Evolutionary conservation across 2,113 vertebrate genomes (phyloP).

Genomic region (Etia nguti): DNA sequence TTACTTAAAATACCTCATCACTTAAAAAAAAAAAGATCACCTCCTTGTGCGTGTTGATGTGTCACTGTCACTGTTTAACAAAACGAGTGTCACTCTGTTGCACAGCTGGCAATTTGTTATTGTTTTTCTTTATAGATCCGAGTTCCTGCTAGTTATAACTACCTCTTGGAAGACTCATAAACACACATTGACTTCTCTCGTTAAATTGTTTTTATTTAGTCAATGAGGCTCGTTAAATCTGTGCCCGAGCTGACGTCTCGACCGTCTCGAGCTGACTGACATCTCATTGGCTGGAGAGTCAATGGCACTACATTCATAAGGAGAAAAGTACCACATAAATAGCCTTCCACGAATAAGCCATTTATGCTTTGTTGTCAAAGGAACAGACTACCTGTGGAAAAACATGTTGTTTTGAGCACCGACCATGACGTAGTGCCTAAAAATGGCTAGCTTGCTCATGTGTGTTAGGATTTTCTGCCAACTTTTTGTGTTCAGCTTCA

Average conservation of each 20-base stretch:
- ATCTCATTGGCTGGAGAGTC: background rate
- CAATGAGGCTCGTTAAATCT: background rate
- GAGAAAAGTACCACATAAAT: background rate
- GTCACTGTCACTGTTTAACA: background rate
- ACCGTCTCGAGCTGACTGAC: too few species aligned
- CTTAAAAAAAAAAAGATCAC: background rate
- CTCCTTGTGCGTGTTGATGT: background rate
- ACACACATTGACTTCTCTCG: background rate
- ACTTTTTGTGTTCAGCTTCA: background rate
- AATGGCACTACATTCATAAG: background rate
- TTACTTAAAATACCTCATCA: background rate
- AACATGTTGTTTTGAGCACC: background rate
- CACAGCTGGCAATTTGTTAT: background rate
- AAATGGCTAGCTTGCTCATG: background rate
- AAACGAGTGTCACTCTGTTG: background rate
- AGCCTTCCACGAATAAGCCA: background rate
- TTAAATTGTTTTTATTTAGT: background rate
- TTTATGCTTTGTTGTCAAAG: background rate
- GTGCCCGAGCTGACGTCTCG: background rate
- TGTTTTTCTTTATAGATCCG: background rate
- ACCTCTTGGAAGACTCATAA: background rate
- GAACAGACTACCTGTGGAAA: background rate
- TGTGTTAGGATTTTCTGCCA: background rate
- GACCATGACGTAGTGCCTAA: background rate
- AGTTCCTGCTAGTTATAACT: background rate